Evolutionary conservation across 2,113 vertebrate genomes (phyloP).

Genomic region (Chloebia gouldiae): DNA sequence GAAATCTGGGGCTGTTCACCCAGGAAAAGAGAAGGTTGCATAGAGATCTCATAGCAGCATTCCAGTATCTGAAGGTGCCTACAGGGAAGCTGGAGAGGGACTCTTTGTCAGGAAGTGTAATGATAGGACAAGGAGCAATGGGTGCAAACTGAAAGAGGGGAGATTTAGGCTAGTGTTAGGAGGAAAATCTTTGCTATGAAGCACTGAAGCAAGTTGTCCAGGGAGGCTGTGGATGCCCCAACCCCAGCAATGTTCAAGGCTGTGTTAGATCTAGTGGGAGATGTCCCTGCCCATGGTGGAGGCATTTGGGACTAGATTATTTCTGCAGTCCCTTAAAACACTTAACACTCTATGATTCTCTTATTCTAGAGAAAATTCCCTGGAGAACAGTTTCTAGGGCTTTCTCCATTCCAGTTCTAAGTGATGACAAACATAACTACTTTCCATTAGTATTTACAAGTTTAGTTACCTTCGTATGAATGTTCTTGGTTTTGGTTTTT

Average conservation of each 20-base stretch:
- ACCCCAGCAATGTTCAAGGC: not conserved
- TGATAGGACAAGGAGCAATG: not conserved
- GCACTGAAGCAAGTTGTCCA: not conserved
- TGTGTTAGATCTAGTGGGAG: not conserved
- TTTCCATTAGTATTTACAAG: not conserved
- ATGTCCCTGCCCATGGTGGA: not conserved
- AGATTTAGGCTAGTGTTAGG: not conserved
- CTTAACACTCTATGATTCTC: not conserved
- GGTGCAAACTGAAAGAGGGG: not conserved
- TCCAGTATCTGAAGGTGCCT: not conserved
- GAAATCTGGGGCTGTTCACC: not conserved
- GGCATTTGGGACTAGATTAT: not conserved
- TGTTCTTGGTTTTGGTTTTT: rapidly evolving
- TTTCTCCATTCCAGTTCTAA: not conserved
- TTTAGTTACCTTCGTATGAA: not conserved
- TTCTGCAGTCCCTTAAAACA: not conserved
- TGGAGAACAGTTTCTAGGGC: not conserved
- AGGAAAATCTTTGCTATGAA: not conserved
- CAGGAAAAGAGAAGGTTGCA: not conserved
- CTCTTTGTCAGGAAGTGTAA: not conserved
- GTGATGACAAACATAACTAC: not conserved
- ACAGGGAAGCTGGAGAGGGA: not conserved
- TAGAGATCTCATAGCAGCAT: not conserved
- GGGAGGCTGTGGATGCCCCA: not conserved
- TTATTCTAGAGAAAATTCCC: not conserved